Evolutionary conservation across 1,140 invertebrate species (phyloP), one percentile per base, ranked within the genome.

Genomic region (Acyrthosiphon pisum): DNA sequence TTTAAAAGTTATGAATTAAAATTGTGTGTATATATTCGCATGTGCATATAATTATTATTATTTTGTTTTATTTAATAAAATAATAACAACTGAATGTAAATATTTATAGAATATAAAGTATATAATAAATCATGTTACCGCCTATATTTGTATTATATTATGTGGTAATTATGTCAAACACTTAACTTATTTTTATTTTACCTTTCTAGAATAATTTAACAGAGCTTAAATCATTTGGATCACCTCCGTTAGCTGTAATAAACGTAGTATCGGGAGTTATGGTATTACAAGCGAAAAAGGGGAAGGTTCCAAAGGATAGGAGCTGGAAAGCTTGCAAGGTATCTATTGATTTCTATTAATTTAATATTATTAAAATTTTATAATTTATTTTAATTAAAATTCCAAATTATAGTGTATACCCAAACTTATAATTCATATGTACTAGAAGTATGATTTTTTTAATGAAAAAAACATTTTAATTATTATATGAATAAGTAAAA

Each of bases 211-310:
- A 97, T 94, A 99, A 99, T 95, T 95, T 99, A 87, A 99, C 98
- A 2, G 99, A 99, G 95, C 95, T 99, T 94, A 99, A 99, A 95
- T 98, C 98, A 8, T 99, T 99, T 95, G 98, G 98, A 8, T 96
- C 97, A 9, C 97, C 97, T 23, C 97, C 97, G 6, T 96, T 96
- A 48, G 97, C 97, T 94, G 98, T 99, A 2, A 96, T 98, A 1
- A 98, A 97, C 94, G 98, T 99, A 0, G 97, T 96, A 18, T 97
- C 97, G 30, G 98, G 98, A 46, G 98, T 99, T 2, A 96, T 98
- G 94, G 97, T 99, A 53, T 93, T 94, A 86, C 95, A 99, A 11
- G 97, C 99, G 94, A 97, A 97, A 44, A 97, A 97, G 94, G 98
- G 98, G 9, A 98, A 98, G 95, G 96, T 99, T 91, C 98, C 98